Evolutionary conservation across 2,888 invertebrate species (phyloP), one percentile per base, ranked within the genome.

Genomic region (Leptinotarsa tumamoca): DNA sequence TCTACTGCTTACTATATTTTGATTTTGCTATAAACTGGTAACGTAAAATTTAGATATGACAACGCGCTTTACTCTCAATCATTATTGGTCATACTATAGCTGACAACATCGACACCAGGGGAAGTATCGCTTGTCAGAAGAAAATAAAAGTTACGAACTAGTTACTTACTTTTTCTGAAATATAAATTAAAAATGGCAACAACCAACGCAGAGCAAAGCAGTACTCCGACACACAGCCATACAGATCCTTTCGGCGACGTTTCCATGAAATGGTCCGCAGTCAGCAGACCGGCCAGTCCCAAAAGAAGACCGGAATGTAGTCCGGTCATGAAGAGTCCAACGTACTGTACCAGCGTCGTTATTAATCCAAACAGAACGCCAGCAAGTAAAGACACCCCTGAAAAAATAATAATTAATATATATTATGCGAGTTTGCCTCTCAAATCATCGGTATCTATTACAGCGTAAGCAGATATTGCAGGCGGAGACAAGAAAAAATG

Each of bases 321-420:
- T 52, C 95, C 95, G 27, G 94, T 93, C 91, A 95, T 93, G 88
- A 95, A 95, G 74, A 95, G 91, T 5, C 95, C 95, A 56, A 95
- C 94, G 86, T 95, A 95, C 85, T 94, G 94, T 75, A 95, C 94
- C 84, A 95, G 90, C 93, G 94, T 94, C 15, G 95, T 95, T 85
- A 95, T 94, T 76, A 95, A 91, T 17, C 95, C 95, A 84, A 94
- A 94, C 61, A 95, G 89, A 27, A 95, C 88, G 15, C 95, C 95
- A 43, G 94, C 94, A 74, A 93, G 92, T 23, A 94, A 86, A 0
- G 94, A 92, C 68, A 94, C 93, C 76, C 93, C 94, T 90, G 89
- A 80, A 87, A 85, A 73, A 73, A 33, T 52, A 63, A 69, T 58
- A 54, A 18, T 61, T 33, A 33, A 43, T 68, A 33, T 33, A 0